Percentiles rank a stretch among this genome's conserved stretches.
Conservation (phyloP, 2,888 invertebrate species). For the Andrena fulva region DNA sequence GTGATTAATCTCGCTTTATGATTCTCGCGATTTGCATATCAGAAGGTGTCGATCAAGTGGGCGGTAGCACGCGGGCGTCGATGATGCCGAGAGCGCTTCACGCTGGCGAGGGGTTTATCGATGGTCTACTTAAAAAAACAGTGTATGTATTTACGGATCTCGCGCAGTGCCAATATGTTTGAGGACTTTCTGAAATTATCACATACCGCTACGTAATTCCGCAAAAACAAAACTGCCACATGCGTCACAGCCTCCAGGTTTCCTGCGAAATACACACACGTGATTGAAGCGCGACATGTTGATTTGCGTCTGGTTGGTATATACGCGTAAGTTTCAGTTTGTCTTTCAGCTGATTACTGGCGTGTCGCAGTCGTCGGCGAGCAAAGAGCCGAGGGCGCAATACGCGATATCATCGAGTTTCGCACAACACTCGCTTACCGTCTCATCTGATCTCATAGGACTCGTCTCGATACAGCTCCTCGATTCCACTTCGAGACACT, state of each 20-base stretch:
- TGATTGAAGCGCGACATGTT: background rate
- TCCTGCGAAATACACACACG: background rate
- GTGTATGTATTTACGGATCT: background rate
- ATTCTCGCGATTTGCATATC: conserved; percentile 12
- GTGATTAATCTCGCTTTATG: conserved; percentile 9
- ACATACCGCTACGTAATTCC: background rate
- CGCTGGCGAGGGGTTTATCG: background rate
- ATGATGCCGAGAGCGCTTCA: background rate
- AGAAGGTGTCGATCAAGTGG: background rate
- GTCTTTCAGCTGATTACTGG: conserved; percentile 55
- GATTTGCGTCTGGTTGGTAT: background rate
- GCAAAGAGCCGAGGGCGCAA: conserved; percentile 58
- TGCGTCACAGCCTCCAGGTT: background rate
- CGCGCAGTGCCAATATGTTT: background rate
- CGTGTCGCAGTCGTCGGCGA: conserved; percentile 48
- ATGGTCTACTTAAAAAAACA: background rate
- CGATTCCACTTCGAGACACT: conserved; percentile 1
- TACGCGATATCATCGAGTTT: conserved; percentile 38
- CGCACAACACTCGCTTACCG: conserved; percentile 27
- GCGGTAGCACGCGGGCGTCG: background rate
- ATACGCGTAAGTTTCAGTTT: conserved; percentile 36
- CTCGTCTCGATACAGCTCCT: conserved; percentile 45
- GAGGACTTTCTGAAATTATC: background rate
- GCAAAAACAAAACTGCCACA: background rate
- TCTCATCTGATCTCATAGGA: conserved; percentile 40